phyloP scores from a whole-genome alignment of 2,113 vertebrate genomes.

The Myxocyprinus asiaticus region DNA sequence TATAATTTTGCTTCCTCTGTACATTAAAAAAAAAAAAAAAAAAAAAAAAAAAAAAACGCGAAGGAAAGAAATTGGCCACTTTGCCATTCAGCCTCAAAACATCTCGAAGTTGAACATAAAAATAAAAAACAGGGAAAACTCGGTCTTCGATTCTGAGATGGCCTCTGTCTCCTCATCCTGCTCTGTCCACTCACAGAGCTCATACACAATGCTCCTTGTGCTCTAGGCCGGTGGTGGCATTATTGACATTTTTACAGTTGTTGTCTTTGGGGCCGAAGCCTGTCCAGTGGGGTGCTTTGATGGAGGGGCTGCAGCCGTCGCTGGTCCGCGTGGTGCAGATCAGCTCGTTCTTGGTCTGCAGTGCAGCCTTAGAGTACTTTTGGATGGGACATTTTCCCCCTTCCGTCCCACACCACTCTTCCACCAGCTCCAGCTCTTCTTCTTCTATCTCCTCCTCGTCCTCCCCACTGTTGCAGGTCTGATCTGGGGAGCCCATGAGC shows the following conservation, averaged over 20 bases:
- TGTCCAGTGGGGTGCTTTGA: constrained; percentile 85
- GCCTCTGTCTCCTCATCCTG: constrained; percentile 50
- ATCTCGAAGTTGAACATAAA: constrained; percentile 66
- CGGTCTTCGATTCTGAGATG: constrained; percentile 58
- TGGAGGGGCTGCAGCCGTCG: constrained; percentile 63
- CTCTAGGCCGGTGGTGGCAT: constrained; percentile 70
- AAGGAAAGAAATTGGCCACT: constrained; percentile 32
- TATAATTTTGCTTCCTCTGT: constrained; percentile 71
- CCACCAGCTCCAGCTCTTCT: constrained; percentile 67
- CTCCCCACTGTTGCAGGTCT: constrained; percentile 76
- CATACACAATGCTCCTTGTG: constrained; percentile 79
- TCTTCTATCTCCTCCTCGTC: constrained; percentile 79
- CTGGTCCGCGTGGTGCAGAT: constrained; percentile 78
- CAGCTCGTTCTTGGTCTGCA: constrained; percentile 76
- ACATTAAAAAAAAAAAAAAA: constrained; percentile 84
- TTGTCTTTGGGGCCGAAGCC: constrained; percentile 90
- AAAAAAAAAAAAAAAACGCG: neutral
- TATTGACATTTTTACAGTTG: constrained; percentile 84
- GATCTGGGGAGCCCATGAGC: constrained; percentile 85
- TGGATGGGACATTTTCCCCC: constrained; percentile 83
- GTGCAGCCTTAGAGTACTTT: constrained; percentile 81
- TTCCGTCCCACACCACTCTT: constrained; percentile 67
- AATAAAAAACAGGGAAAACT: constrained; percentile 66
- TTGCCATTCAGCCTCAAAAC: constrained; percentile 14
- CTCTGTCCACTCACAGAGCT: constrained; percentile 46